Base-by-base conservation (phyloP, 2,888 invertebrate genomes). In the Epinotia ramella region DNA sequence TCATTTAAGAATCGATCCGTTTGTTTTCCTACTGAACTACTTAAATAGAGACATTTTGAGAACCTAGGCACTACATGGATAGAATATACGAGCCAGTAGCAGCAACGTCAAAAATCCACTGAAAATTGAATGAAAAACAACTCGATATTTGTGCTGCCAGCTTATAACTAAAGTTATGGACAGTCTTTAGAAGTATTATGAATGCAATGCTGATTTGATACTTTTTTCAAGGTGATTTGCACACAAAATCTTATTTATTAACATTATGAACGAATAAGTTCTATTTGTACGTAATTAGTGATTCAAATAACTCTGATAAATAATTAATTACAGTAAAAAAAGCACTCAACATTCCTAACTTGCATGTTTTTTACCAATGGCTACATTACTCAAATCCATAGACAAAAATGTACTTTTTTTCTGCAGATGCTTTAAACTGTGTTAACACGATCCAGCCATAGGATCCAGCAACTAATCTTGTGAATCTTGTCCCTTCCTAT, bases 1-100 rank as follows among this genome's bases (percentile, higher is more conserved):
- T 96, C 96, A 96, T 96, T 92, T 93, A 94, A 90, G 86, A 86
- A 86, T 87, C 84, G 86, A 86, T 84, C 82, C 78, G 84, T 84
- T 88, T 87, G 85, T 89, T 89, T 87, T 78, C 86, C 87, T 91
- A 92, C 83, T 82, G 79, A 86, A 87, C 92, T 92, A 91, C 91
- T 87, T 92, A 91, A 83, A 84, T 90, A 90, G 78, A 88, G 84
- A 89, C 93, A 93, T 94, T 89, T 86, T 92, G 89, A 83, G 90
- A 89, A 86, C 84, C 85, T 91, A 88, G 85, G 85, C 89, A 90
- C 92, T 93, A 93, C 92, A 93, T 93, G 86, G 87, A 91, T 86
- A 79, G 77, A 88, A 88, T 86, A 87, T 87, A 87, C 90, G 89
- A 89, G 87, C 87, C 89, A 88, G 86, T 89, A 90, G 83, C 78